Conservation (phyloP, 2,113 vertebrate species). For the Pluvianellus socialis region DNA sequence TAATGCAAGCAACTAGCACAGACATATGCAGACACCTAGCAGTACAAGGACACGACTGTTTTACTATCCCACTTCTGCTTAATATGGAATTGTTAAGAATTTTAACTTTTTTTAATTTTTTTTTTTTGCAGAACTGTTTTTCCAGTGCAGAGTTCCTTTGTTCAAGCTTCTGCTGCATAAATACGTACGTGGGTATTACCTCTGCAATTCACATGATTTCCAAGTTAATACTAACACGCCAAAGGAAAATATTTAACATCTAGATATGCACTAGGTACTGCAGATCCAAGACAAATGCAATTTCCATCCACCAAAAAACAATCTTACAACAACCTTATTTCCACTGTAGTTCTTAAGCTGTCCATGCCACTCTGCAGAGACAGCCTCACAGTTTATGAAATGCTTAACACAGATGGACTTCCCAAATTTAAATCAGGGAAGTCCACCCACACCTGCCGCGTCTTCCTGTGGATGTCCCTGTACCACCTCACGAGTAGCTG, state of each 20-base stretch:
- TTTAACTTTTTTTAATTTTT: not conserved
- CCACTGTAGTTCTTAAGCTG: not conserved
- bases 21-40: not conserved
- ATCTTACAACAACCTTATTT: not conserved
- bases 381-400: not conserved
- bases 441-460: not conserved
- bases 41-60: not conserved
- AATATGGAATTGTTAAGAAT: not conserved
- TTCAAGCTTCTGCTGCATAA: not conserved
- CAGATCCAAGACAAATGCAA: not conserved
- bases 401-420: not conserved
- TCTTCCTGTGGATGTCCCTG: not conserved
- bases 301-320: not conserved
- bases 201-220: not conserved
- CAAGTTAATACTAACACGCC: not conserved
- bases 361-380: not conserved
- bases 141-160: not conserved
- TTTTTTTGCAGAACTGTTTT: not conserved
- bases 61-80: not conserved
- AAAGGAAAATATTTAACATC: constrained; percentile 17
- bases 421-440: not conserved
- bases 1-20: not conserved
- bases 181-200: not conserved
- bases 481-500: not conserved
- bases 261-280: not conserved